Conservation (phyloP, 1,140 invertebrate species). For the Drosophila oshimai region DNA sequence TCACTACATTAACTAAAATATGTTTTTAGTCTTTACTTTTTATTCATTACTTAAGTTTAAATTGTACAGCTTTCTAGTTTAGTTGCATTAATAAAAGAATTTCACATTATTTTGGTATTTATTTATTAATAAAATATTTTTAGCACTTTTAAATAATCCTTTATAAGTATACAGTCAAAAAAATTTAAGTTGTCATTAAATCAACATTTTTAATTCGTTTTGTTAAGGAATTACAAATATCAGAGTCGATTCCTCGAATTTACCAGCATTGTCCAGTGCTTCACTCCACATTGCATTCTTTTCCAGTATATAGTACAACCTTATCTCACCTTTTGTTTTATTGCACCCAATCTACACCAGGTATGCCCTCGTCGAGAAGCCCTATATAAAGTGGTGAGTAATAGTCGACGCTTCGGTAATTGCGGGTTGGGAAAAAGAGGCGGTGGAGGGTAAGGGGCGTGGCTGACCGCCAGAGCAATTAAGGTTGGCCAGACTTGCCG, state of each 20-base stretch:
- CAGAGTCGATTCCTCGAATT: background rate
- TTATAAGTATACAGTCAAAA: background rate
- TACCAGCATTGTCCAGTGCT: background rate
- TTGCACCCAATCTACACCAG: constrained; percentile 14
- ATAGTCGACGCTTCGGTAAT: constrained; percentile 27
- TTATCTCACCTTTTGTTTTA: constrained; percentile 12
- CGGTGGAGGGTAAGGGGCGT: background rate
- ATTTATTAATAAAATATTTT: no score
- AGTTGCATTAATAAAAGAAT: no score
- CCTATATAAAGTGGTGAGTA: constrained; percentile 19
- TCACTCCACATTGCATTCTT: background rate
- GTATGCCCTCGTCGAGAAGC: constrained; percentile 2
- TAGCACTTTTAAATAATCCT: no score
- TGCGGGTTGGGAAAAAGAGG: background rate
- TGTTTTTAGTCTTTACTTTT: no score
- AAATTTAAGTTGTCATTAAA: background rate
- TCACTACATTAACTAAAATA: no score
- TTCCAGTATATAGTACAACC: constrained; percentile 1
- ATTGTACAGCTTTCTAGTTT: no score
- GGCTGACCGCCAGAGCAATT: constrained; percentile 51
- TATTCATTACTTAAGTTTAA: no score
- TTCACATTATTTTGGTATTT: background rate
- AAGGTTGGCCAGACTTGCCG: constrained; percentile 54
- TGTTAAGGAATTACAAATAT: background rate
- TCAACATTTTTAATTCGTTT: background rate